These are phyloP conservation scores for Drosophila ercepeae DNA, from an alignment of 1,140 invertebrate genomes.

Conservation along the genomic window DNA sequence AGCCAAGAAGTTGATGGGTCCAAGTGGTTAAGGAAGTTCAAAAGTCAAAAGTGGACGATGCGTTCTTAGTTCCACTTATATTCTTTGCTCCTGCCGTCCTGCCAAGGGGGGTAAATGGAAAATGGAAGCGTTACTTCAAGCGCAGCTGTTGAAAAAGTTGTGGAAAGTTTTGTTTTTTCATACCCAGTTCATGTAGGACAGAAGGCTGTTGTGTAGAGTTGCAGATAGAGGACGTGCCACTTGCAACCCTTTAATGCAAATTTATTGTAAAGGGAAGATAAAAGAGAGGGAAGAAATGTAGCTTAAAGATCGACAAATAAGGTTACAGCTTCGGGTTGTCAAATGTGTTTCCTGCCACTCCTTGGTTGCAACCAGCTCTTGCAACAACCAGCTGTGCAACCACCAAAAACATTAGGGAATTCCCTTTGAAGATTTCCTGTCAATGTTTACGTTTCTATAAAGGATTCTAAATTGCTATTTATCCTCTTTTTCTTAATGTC, in stretches of 20 bases:
- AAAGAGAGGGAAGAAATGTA: no score
- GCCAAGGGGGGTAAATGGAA: not conserved
- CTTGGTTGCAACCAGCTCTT: conserved; percentile 32
- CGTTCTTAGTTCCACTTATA: conserved; percentile 14
- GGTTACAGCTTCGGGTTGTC: conserved; percentile 44
- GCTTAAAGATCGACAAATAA: conserved; percentile 12
- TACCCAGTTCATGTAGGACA: not conserved
- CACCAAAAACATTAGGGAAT: conserved; percentile 18
- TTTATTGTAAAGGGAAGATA: no score
- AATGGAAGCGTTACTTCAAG: conserved; percentile 38
- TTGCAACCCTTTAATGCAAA: not conserved
- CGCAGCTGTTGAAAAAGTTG: conserved; percentile 52
- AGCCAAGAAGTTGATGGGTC: conserved; percentile 62
- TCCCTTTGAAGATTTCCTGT: conserved; percentile 41
- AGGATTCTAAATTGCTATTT: conserved; percentile 60
- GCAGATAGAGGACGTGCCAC: not conserved
- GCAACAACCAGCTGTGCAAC: not conserved
- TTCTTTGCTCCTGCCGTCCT: no score
- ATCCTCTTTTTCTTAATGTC: conserved; percentile 1
- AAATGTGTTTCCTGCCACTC: conserved; percentile 35
- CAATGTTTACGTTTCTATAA: conserved; percentile 24
- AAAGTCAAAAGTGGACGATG: conserved; percentile 60
- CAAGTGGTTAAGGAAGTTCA: conserved; percentile 64
- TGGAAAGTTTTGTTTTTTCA: conserved; percentile 16
- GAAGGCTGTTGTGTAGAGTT: not conserved